Percentiles rank a stretch among this genome's conserved stretches.
phyloP scores from a whole-genome alignment of 2,797 vertebrate genomes.

The Choloepus didactylus region DNA sequence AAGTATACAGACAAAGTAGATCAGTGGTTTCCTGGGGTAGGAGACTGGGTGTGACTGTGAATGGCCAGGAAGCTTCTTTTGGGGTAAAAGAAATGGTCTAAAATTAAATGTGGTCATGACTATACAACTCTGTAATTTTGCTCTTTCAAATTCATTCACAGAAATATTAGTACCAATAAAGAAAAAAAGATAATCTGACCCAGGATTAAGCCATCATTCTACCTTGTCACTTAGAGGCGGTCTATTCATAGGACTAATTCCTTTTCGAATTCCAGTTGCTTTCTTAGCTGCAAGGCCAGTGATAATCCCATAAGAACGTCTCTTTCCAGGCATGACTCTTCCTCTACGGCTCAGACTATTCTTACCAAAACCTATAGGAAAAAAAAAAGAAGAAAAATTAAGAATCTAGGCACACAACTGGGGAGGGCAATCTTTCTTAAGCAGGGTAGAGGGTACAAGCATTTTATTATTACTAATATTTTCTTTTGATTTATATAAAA shows the following conservation, averaged over 20 bases:
- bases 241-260: slow-evolving; percentile 92
- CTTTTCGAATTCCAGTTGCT: slow-evolving; percentile 90
- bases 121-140: neutral
- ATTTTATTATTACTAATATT: neutral
- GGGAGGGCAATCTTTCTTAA: slow-evolving; percentile 40
- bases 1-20: neutral
- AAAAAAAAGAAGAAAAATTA: neutral
- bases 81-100: neutral
- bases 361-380: slow-evolving; percentile 89
- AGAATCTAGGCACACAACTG: neutral
- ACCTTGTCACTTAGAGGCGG: slow-evolving; percentile 89
- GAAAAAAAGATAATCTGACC: neutral
- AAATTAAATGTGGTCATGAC: neutral
- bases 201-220: slow-evolving; percentile 46
- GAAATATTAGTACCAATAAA: slow-evolving; percentile 53
- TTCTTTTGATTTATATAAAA: slow-evolving; percentile 33
- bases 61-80: slow-evolving; percentile 30
- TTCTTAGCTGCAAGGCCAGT: slow-evolving; percentile 95
- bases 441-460: neutral
- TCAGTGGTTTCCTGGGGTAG: neutral
- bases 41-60: neutral
- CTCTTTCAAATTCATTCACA: slow-evolving; percentile 47
- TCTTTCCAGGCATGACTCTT: slow-evolving; percentile 89
- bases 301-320: slow-evolving; percentile 93
- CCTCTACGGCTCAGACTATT: slow-evolving; percentile 87